Base-by-base conservation (phyloP, 1,140 invertebrate genomes). In the Anoplophora glabripennis region DNA sequence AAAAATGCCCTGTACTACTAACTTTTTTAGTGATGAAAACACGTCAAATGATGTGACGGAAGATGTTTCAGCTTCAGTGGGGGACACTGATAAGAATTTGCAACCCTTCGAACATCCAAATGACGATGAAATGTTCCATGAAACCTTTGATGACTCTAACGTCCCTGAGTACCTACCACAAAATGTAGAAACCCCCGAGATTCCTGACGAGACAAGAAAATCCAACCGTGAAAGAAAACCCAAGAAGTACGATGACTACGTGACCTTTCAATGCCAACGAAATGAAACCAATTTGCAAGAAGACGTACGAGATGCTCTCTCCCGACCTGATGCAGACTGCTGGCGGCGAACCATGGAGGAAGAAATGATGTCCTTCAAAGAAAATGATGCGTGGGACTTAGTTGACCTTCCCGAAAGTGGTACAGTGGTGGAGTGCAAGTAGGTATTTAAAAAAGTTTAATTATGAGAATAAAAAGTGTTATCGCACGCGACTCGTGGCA, bases 401-500 rank as follows among this genome's bases (percentile, higher is more conserved):
- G 66, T 72, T 3, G 57, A 69, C 0, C 48, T 53, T 35, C 58
- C 69, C 45, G 33, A 60, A 35, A 53, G 48, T 7, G 58, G 51
- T 28, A 68, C 61, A 35, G 37, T 63, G 9, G 65, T 77, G 17
- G 61, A 75, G 48, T 70, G 65, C 14, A 72, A 71, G 44, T 79
- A 74, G 77, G 72, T 80, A 4, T 78, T 72, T 45, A 74, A 69
- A 49, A 58, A 72, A 76, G 67, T 52, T 44, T 55, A 65, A 75
- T 56, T 46, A 56, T 49, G 65, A 71, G 53, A 66, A 74, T 38
- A 58, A 63, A 12, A 49, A 74, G 11, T 53, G 38, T 10, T 57
- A 66, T 4, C 64, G 61, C 40, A 70, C 70, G 1, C 53, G 71
- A 36, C 58, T 76, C 17, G 75, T 78, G 7, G 71, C 72, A 1